Conservation (phyloP, 2,888 invertebrate genomes). For the Escarpia spicata region DNA sequence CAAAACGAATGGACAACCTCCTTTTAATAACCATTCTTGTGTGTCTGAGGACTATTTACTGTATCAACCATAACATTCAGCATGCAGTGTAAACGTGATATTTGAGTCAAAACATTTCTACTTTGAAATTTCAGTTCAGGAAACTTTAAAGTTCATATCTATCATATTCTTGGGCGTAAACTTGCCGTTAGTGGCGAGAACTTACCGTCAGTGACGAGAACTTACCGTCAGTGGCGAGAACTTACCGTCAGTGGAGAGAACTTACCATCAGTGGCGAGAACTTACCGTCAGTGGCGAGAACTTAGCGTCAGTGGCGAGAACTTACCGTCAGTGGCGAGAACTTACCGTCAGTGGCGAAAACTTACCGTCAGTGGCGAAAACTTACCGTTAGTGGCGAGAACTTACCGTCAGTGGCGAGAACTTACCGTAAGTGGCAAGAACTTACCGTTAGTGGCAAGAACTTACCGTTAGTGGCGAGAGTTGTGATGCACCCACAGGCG, state of each 20-base stretch:
- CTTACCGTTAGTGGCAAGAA: conserved; percentile 52
- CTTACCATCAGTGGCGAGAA: conserved; percentile 52
- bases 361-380: conserved; percentile 53
- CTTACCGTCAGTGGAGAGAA: conserved; percentile 52
- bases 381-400: conserved; percentile 51
- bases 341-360: conserved; percentile 52
- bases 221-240: conserved; percentile 52
- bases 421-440: conserved; percentile 52
- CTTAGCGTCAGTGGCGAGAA: conserved; percentile 52
- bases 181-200: conserved; percentile 52
- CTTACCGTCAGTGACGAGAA: conserved; percentile 53
- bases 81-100: background rate
- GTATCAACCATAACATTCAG: background rate
- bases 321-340: conserved; percentile 52
- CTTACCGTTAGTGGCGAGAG: conserved; percentile 53
- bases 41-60: too few species aligned
- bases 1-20: too few species aligned
- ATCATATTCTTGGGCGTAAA: background rate
- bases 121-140: too few species aligned
- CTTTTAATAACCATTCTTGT: too few species aligned
- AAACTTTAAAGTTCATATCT: background rate
- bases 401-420: conserved; percentile 52
- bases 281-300: conserved; percentile 53
- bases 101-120: too few species aligned
- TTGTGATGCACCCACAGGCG: conserved; percentile 56